Evolutionary conservation across 2,888 invertebrate genomes (phyloP).

Genomic region (Iphiclides podalirius): DNA sequence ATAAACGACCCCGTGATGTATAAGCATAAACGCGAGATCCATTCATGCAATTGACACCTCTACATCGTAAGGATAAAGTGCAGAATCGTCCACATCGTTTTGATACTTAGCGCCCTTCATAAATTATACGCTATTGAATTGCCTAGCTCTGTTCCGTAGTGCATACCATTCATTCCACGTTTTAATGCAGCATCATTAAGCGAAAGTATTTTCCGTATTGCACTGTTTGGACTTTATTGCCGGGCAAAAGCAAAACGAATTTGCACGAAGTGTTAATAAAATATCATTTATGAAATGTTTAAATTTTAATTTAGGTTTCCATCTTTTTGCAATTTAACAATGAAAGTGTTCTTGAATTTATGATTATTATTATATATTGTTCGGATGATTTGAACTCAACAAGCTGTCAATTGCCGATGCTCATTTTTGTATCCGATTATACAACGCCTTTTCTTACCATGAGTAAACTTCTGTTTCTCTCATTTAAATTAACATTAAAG

Average conservation of each 20-base stretch:
- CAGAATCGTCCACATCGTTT: conserved; percentile 49
- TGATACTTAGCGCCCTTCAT: conserved; percentile 47
- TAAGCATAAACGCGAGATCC: conserved; percentile 50
- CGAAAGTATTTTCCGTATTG: conserved; percentile 7
- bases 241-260: background rate
- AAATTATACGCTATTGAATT: conserved; percentile 52
- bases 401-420: too few species aligned
- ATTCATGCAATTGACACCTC: conserved; percentile 55
- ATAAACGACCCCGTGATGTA: conserved; percentile 69
- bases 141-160: conserved; percentile 47
- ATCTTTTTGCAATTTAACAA: too few species aligned
- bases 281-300: too few species aligned
- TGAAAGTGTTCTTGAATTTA: too few species aligned
- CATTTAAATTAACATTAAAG: too few species aligned
- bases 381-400: too few species aligned
- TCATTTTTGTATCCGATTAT: too few species aligned
- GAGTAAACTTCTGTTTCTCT: too few species aligned
- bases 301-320: too few species aligned
- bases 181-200: conserved; percentile 17
- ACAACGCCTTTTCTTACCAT: too few species aligned
- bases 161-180: conserved; percentile 40
- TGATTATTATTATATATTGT: too few species aligned
- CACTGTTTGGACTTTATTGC: conserved; percentile 7
- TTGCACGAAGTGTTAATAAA: background rate
- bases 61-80: conserved; percentile 50